phyloP scores from a whole-genome alignment of 1,140 invertebrate species.

The Drosophila athabasca region DNA sequence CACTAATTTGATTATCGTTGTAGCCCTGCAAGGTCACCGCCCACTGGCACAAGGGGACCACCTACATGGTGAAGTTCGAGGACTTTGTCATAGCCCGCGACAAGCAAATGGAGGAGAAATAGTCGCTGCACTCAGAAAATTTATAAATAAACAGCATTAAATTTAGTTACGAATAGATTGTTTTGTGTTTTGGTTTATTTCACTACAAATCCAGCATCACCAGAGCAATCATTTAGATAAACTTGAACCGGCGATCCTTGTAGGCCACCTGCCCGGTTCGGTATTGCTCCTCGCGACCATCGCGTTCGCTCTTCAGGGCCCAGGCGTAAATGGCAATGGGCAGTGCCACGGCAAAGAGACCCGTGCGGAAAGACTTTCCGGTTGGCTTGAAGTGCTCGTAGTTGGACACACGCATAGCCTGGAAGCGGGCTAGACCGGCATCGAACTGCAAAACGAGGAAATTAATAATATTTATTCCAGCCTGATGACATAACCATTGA shows the following conservation, averaged over 20 bases:
- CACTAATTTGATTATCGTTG: slow-evolving; percentile 73
- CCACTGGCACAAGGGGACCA: slow-evolving; percentile 99
- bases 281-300: slow-evolving; percentile 85
- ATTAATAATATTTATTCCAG: slow-evolving; percentile 26
- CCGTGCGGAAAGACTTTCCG: slow-evolving; percentile 85
- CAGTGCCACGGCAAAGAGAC: slow-evolving; percentile 85
- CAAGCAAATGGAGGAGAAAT: slow-evolving; percentile 94
- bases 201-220: slow-evolving; percentile 34
- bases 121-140: slow-evolving; percentile 21
- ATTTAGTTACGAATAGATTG: slow-evolving; percentile 22
- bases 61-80: slow-evolving; percentile 99
- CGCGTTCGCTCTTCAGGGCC: slow-evolving; percentile 85
- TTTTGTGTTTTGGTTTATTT: slow-evolving; percentile 54
- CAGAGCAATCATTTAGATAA: slow-evolving; percentile 77
- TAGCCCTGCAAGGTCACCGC: slow-evolving; percentile 98
- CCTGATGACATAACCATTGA: slow-evolving; percentile 82
- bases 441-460: slow-evolving; percentile 87
- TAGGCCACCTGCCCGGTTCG: slow-evolving; percentile 89
- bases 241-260: slow-evolving; percentile 88
- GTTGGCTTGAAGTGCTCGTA: slow-evolving; percentile 89
- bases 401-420: slow-evolving; percentile 87
- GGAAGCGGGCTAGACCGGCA: slow-evolving; percentile 88
- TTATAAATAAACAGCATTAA: slow-evolving; percentile 4
- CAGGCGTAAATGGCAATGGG: slow-evolving; percentile 86
- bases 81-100: slow-evolving; percentile 96